A percentile compares a stretch with the other conserved stretches of the same genome.
These are phyloP conservation scores for Eupristina koningsbergeri DNA, from an alignment of 1,140 invertebrate genomes.

Conservation along the genomic window DNA sequence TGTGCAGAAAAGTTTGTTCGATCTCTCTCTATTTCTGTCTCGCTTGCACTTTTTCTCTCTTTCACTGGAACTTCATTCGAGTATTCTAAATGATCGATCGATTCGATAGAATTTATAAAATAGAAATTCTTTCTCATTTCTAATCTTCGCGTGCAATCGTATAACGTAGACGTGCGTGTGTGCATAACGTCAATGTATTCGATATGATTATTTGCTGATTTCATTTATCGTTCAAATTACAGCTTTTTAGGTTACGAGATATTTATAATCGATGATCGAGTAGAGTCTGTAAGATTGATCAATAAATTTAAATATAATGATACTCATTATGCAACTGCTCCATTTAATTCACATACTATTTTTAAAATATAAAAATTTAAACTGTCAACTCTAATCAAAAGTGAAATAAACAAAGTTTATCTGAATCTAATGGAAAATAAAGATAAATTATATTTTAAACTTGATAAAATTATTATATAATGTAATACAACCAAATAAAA, in stretches of 20 bases:
- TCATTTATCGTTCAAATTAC: conserved; percentile 21
- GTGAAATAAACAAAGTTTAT: no score
- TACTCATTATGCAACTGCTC: no score
- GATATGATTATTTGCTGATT: not conserved
- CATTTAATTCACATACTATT: no score
- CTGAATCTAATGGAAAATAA: no score
- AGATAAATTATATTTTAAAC: no score
- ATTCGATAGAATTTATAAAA: conserved; percentile 15
- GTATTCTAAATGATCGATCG: conserved; percentile 19
- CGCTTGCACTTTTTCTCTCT: no score
- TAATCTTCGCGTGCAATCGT: not conserved
- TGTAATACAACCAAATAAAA: no score
- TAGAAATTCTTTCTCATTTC: conserved; percentile 3
- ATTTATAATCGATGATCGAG: conserved; percentile 35
- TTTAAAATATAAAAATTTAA: no score
- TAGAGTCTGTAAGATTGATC: not conserved
- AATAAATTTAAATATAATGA: no score
- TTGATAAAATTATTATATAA: no score
- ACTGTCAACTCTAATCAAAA: no score
- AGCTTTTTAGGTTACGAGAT: conserved; percentile 14
- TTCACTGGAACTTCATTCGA: conserved; percentile 5
- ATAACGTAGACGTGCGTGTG: not conserved
- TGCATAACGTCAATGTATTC: not conserved
- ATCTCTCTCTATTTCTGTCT: not conserved
- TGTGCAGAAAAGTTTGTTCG: conserved; percentile 24